A percentile compares a stretch with the other conserved stretches of the same genome.
Conservation (phyloP, 2,797 vertebrate genomes). For the Rallus crepitans region DNA sequence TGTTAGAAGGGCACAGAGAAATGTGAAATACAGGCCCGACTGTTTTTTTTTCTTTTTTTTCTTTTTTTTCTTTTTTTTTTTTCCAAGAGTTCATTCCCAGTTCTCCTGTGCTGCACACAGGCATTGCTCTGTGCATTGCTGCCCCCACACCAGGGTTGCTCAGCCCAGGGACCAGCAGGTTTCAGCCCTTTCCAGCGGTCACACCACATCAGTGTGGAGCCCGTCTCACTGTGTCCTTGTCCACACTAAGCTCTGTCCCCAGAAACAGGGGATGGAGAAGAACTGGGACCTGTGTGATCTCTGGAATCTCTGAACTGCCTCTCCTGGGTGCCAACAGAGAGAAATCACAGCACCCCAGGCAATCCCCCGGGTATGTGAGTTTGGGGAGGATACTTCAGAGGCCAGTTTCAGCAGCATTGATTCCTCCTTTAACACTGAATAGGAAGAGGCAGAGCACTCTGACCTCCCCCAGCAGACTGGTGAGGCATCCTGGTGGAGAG, state of each 20-base stretch:
- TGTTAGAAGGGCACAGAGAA: conserved; percentile 36
- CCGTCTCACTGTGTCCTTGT: rapidly evolving
- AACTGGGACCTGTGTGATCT: background rate
- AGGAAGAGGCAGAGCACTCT: background rate
- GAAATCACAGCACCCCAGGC: background rate
- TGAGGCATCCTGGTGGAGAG: background rate
- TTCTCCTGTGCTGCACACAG: background rate
- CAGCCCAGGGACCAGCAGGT: background rate
- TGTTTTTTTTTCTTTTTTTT: too few relatives aligned
- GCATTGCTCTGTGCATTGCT: background rate
- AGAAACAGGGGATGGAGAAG: background rate
- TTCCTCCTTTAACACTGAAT: background rate
- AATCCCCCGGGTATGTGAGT: background rate
- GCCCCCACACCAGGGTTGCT: background rate
- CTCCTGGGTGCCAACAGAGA: background rate
- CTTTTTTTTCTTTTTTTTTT: too few relatives aligned
- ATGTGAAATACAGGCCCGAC: background rate
- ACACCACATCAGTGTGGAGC: background rate
- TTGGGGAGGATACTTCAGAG: background rate
- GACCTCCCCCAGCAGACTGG: background rate
- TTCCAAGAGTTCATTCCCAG: conserved; percentile 9
- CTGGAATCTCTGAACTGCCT: background rate
- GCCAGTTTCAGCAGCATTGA: background rate
- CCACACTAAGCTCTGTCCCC: background rate
- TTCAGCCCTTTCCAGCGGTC: background rate